Evolutionary conservation across 2,113 vertebrate species (phyloP).

Genomic region (Apaloderma vittatum): DNA sequence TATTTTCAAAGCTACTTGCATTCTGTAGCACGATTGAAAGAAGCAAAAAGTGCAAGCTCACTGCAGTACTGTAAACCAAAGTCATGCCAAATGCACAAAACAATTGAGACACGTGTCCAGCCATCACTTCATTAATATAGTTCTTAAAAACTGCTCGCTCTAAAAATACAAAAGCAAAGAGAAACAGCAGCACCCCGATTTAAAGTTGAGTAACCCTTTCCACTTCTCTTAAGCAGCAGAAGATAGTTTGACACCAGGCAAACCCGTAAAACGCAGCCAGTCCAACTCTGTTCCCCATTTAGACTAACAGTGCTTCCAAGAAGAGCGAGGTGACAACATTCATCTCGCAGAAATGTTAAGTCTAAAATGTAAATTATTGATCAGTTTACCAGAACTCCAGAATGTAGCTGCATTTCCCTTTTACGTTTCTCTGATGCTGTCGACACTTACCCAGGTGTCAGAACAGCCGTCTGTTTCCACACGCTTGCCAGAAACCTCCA

Average conservation of each 20-base stretch:
- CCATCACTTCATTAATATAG: background rate
- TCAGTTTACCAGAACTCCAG: constrained; percentile 58
- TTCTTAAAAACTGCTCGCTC: background rate
- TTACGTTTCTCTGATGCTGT: constrained; percentile 35
- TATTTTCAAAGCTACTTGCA: background rate
- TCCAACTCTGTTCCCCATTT: constrained; percentile 1
- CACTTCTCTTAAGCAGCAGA: constrained; percentile 2
- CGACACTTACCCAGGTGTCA: constrained; percentile 55
- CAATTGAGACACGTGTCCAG: fast-evolving
- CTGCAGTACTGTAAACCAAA: background rate
- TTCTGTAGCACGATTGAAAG: background rate
- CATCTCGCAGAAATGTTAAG: constrained; percentile 23
- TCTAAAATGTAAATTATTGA: constrained; percentile 63
- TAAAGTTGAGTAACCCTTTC: background rate
- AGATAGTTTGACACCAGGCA: background rate
- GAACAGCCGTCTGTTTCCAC: constrained; percentile 34
- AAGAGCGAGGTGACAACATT: background rate
- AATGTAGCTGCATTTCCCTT: constrained; percentile 46
- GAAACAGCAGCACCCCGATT: background rate
- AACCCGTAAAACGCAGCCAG: background rate
- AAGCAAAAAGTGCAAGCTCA: background rate
- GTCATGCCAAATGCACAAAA: background rate
- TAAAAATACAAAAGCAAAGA: background rate
- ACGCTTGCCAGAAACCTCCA: constrained; percentile 10
- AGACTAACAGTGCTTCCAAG: constrained; percentile 23